Evolutionary conservation across 2,113 vertebrate genomes (phyloP).

Genomic region (Labeo rohita): DNA sequence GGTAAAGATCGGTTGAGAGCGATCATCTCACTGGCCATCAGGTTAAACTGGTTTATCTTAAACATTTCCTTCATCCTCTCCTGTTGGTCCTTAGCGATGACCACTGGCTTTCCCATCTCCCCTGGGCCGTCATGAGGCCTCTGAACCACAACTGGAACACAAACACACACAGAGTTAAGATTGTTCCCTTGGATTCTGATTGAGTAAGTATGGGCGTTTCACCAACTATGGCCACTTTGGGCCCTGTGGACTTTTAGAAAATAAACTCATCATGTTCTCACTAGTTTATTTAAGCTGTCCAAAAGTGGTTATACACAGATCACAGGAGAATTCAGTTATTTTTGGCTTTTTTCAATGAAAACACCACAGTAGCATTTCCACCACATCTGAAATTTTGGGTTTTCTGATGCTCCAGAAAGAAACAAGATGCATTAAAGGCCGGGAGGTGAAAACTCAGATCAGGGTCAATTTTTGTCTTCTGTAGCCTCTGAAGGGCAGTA

Average conservation of each 20-base stretch:
- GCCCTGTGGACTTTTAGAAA: neutral
- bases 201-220: neutral
- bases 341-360: neutral
- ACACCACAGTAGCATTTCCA: neutral
- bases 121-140: conserved; percentile 94
- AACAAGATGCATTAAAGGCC: too few species aligned
- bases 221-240: neutral
- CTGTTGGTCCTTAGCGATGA: conserved; percentile 96
- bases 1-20: conserved; percentile 96
- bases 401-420: neutral
- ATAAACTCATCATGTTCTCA: neutral
- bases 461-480: too few species aligned
- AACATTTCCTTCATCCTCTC: conserved; percentile 99
- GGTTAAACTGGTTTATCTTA: conserved; percentile 99
- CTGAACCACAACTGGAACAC: conserved; percentile 80
- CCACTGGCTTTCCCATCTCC: conserved; percentile 97
- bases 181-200: neutral
- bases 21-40: conserved; percentile 99
- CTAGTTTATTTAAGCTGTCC: neutral
- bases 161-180: conserved; percentile 24
- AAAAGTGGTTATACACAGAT: neutral
- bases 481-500: too few species aligned
- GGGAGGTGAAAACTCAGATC: too few species aligned
- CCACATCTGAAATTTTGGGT: neutral
- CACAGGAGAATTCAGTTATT: neutral